These are phyloP conservation scores for Euura saliciscinereae DNA, from an alignment of 1,140 invertebrate genomes.

Conservation along the genomic window DNA sequence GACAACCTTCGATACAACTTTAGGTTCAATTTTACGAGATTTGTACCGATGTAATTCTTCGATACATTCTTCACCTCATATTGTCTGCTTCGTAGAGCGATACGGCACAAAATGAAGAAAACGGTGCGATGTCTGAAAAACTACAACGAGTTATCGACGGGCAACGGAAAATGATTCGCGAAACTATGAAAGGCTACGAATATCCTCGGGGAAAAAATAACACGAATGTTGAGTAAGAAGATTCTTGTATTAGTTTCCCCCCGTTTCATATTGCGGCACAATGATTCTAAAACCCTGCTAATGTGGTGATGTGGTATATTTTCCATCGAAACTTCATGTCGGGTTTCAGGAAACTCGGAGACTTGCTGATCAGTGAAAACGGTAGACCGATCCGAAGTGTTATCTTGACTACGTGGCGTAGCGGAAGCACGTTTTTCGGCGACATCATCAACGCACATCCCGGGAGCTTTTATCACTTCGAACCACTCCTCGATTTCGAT, in stretches of 20 bases:
- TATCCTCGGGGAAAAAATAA: constrained; percentile 64
- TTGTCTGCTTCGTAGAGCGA: too few species aligned
- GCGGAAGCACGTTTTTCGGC: constrained; percentile 88
- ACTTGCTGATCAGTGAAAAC: constrained; percentile 70
- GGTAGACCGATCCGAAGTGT: constrained; percentile 75
- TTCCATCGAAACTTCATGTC: neutral
- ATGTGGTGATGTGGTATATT: too few species aligned
- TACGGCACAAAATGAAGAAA: too few species aligned
- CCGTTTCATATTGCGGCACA: too few species aligned
- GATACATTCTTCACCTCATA: too few species aligned
- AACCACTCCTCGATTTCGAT: constrained; percentile 81
- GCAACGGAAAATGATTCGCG: constrained; percentile 61
- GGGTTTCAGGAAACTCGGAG: constrained; percentile 59
- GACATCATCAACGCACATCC: constrained; percentile 83
- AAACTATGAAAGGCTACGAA: constrained; percentile 67
- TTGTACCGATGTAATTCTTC: too few species aligned
- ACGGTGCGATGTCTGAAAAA: too few species aligned
- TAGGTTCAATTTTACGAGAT: too few species aligned
- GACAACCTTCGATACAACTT: too few species aligned
- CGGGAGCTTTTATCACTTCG: constrained; percentile 87
- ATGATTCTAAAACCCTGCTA: too few species aligned
- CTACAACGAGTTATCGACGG: constrained; percentile 64
- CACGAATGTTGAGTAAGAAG: constrained; percentile 55
- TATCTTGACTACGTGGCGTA: constrained; percentile 83
- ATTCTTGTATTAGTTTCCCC: constrained; percentile 17